Evolutionary conservation across 35 echinoderm and acorn worm genomes (phyloP).

Genomic region (Strongylocentrotus purpuratus): DNA sequence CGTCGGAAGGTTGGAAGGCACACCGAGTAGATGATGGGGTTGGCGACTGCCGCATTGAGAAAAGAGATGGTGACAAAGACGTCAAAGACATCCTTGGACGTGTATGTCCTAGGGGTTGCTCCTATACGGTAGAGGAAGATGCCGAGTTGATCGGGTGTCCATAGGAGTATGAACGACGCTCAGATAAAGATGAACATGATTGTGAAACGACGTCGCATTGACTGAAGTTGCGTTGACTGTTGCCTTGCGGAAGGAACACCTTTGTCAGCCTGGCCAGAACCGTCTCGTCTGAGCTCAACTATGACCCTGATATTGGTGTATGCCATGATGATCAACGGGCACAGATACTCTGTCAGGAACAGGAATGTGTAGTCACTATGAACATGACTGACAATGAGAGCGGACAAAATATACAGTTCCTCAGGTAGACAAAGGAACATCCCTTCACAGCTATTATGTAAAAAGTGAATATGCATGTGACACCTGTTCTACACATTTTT

Average conservation of each 20-base stretch:
- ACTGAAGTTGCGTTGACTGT: not conserved
- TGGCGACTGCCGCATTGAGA: not conserved
- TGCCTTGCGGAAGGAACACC: not conserved
- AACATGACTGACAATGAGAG: too few relatives aligned
- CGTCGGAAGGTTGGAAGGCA: slow-evolving; percentile 5
- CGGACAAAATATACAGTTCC: too few relatives aligned
- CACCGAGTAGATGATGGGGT: slow-evolving; percentile 15
- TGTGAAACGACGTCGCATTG: not conserved
- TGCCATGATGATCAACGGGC: not conserved
- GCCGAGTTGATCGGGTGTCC: not conserved
- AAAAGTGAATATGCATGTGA: too few relatives aligned
- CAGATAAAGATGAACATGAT: not conserved
- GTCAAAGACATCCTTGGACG: not conserved
- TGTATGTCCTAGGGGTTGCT: not conserved
- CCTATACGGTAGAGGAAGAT: not conserved
- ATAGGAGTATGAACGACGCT: not conserved
- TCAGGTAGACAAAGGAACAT: too few relatives aligned
- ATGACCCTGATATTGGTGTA: not conserved
- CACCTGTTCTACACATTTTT: too few relatives aligned
- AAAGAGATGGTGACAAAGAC: not conserved
- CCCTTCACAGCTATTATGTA: too few relatives aligned
- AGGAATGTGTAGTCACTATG: not conserved
- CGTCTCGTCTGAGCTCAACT: not conserved
- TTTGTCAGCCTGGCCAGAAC: not conserved
- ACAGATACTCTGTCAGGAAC: not conserved